A percentile compares a stretch with the other conserved stretches of the same genome.
These are phyloP conservation scores for Euclidia mi DNA, from an alignment of 2,888 invertebrate species.

Conservation along the genomic window DNA sequence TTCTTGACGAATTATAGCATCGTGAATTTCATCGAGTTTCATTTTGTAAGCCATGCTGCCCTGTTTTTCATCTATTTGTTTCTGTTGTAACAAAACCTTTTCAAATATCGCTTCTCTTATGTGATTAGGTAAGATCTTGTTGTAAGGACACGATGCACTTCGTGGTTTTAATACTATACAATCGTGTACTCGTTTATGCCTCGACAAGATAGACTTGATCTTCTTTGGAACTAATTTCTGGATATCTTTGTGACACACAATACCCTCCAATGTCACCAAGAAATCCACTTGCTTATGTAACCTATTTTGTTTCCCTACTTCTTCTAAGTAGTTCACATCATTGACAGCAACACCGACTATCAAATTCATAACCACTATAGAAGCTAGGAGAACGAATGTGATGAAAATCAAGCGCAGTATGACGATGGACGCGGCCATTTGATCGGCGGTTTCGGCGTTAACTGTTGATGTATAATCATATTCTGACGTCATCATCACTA, in stretches of 20 bases:
- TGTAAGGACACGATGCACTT: conserved; percentile 36
- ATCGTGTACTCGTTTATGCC: conserved; percentile 5
- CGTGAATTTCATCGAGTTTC: conserved; percentile 50
- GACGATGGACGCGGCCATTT: conserved; percentile 70
- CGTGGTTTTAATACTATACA: conserved; percentile 28
- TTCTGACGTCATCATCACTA: conserved; percentile 91
- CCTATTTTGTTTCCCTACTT: conserved; percentile 85
- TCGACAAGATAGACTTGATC: conserved; percentile 3
- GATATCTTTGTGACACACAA: conserved; percentile 18
- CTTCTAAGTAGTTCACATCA: conserved; percentile 87
- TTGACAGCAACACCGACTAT: conserved; percentile 90
- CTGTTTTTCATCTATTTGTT: conserved; percentile 69
- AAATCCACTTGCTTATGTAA: conserved; percentile 89
- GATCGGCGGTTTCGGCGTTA: conserved; percentile 63
- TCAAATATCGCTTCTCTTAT: conserved; percentile 78
- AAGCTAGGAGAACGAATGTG: conserved; percentile 85
- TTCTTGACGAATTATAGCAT: conserved; percentile 25
- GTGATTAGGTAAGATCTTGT: conserved; percentile 69
- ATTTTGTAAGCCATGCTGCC: conserved; percentile 64
- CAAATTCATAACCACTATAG: conserved; percentile 89
- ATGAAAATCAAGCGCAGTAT: conserved; percentile 85
- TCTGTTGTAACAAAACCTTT: conserved; percentile 73
- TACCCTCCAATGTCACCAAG: conserved; percentile 62
- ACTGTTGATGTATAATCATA: conserved; percentile 87
- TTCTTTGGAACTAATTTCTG: conserved; percentile 21